Conservation (phyloP, 2,888 invertebrate species). For the Plutella xylostella region DNA sequence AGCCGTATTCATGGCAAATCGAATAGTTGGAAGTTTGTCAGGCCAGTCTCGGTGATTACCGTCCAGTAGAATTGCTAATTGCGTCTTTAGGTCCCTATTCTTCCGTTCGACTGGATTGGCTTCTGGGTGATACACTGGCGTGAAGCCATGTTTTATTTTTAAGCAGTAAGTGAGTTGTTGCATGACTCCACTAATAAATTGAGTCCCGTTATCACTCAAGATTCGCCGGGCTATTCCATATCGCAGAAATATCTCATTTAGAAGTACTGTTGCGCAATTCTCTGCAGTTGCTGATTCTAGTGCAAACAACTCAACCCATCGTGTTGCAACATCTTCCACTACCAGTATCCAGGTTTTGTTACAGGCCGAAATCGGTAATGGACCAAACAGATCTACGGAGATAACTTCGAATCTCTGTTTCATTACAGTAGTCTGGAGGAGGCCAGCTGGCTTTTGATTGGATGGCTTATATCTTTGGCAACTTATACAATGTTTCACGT, state of each 20-base stretch:
- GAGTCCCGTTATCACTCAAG: conserved; percentile 30
- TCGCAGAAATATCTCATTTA: conserved; percentile 20
- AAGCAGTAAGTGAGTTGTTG: conserved; percentile 26
- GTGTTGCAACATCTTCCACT: conserved; percentile 14
- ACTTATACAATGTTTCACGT: background rate
- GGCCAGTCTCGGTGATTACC: too few species aligned
- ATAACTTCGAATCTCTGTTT: background rate
- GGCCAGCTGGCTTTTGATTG: background rate
- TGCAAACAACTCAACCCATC: conserved; percentile 23
- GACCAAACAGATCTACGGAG: background rate
- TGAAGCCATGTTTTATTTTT: conserved; percentile 22
- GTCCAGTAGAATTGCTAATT: conserved; percentile 17
- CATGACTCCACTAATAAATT: conserved; percentile 29
- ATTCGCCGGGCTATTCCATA: conserved; percentile 26
- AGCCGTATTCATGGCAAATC: background rate
- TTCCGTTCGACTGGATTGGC: conserved; percentile 25
- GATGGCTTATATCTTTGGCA: background rate
- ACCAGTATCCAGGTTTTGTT: background rate
- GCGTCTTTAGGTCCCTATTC: conserved; percentile 21
- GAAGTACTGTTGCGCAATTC: conserved; percentile 13
- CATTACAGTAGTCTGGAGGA: background rate
- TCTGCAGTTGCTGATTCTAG: conserved; percentile 17
- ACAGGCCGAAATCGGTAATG: conserved; percentile 4
- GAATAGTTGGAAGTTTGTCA: background rate
- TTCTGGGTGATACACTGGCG: conserved; percentile 9